phyloP scores from a whole-genome alignment of 2,797 vertebrate genomes.

The Phoebastria nigripes region DNA sequence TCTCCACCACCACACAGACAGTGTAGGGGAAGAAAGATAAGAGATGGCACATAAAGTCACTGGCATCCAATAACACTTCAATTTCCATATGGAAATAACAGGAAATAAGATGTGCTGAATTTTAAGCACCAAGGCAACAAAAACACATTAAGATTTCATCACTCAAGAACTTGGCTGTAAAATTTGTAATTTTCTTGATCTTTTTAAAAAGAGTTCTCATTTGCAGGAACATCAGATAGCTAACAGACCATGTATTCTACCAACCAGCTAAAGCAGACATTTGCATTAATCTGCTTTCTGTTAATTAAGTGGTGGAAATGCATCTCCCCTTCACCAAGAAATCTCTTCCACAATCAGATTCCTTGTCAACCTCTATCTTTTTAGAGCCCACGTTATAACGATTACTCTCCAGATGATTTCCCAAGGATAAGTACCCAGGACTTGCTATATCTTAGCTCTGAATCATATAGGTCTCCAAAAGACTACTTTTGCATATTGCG shows the following conservation, averaged over 20 bases:
- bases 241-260: constrained; percentile 53
- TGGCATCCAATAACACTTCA: constrained; percentile 26
- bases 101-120: constrained; percentile 41
- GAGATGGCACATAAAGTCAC: constrained; percentile 35
- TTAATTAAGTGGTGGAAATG: constrained; percentile 44
- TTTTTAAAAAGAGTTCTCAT: constrained; percentile 44
- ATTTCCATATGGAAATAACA: constrained; percentile 46
- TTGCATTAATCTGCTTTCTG: constrained; percentile 44
- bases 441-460: background rate
- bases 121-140: constrained; percentile 54
- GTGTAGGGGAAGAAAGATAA: background rate
- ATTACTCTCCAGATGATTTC: background rate
- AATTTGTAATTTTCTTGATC: constrained; percentile 45
- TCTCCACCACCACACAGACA: background rate
- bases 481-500: background rate
- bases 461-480: background rate
- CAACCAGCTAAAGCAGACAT: constrained; percentile 33
- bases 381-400: background rate
- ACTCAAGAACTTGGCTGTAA: constrained; percentile 43
- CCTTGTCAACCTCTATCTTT: background rate
- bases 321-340: background rate
- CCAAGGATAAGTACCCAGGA: background rate
- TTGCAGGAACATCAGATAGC: constrained; percentile 58
- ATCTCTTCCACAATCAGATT: background rate
- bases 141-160: constrained; percentile 58